phyloP scores from a whole-genome alignment of 2,797 vertebrate genomes.

The Podarcis siculus region DNA sequence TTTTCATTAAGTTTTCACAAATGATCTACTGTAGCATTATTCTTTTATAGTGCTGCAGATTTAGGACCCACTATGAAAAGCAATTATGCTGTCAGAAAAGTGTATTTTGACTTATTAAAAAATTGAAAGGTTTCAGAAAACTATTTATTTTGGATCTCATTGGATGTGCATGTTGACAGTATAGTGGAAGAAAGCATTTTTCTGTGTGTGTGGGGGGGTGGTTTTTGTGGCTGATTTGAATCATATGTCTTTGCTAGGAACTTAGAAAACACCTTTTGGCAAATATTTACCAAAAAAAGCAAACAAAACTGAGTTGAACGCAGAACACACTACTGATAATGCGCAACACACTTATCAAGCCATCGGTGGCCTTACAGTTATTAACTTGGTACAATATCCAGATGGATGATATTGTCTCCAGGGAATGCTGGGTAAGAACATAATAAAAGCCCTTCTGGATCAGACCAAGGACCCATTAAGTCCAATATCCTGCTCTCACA shows the following conservation, averaged over 20 bases:
- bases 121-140: conserved; percentile 85
- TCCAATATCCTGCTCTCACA: too few species aligned
- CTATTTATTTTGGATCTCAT: conserved; percentile 86
- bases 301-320: neutral
- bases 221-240: conserved; percentile 16
- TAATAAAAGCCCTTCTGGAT: too few species aligned
- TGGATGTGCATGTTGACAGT: conserved; percentile 77
- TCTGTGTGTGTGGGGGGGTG: too few species aligned
- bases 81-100: conserved; percentile 96
- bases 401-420: neutral
- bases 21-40: conserved; percentile 92
- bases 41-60: conserved; percentile 86
- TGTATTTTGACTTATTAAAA: conserved; percentile 97
- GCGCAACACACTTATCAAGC: neutral
- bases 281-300: conserved; percentile 11
- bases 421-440: neutral
- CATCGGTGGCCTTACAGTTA: neutral
- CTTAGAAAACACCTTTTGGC: conserved; percentile 26
- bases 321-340: neutral
- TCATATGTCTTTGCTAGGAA: conserved; percentile 31
- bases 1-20: conserved; percentile 99
- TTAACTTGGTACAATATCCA: neutral
- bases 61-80: conserved; percentile 87
- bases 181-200: conserved; percentile 72
- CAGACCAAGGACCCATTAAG: too few species aligned